Conservation (phyloP, 2,113 vertebrate species). For the Phodopus roborovskii region DNA sequence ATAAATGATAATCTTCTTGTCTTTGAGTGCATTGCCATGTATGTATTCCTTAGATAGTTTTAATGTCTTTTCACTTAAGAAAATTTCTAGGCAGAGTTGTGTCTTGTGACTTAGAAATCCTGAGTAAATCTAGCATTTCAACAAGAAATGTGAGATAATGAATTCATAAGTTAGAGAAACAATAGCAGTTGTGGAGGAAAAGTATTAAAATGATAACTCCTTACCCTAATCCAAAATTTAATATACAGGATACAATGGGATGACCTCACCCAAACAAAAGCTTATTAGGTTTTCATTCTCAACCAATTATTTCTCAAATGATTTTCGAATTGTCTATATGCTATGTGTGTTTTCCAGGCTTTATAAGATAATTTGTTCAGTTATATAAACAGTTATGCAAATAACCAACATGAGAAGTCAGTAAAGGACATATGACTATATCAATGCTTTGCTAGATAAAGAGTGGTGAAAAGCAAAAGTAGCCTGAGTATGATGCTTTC, state of each 20-base stretch:
- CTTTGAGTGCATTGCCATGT: neutral
- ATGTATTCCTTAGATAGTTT: neutral
- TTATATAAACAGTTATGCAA: neutral
- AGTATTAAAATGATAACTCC: neutral
- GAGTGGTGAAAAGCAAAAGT: neutral
- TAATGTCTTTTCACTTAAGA: neutral
- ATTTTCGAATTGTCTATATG: neutral
- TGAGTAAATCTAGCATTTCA: neutral
- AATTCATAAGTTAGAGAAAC: neutral
- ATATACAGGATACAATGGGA: neutral
- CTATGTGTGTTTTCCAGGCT: neutral
- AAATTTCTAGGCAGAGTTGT: neutral
- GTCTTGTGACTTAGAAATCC: neutral
- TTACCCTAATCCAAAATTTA: neutral
- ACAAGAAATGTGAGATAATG: neutral
- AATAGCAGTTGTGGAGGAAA: fast-evolving
- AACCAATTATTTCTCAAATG: neutral
- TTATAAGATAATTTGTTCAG: neutral
- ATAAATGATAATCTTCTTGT: neutral
- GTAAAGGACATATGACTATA: neutral
- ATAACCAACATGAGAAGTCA: neutral
- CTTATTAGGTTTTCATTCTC: neutral
- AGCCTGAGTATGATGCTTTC: neutral
- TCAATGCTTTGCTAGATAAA: neutral
- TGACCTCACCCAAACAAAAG: neutral